Evolutionary conservation across 2,888 invertebrate species (phyloP).

Genomic region (Bellardia pandia): DNA sequence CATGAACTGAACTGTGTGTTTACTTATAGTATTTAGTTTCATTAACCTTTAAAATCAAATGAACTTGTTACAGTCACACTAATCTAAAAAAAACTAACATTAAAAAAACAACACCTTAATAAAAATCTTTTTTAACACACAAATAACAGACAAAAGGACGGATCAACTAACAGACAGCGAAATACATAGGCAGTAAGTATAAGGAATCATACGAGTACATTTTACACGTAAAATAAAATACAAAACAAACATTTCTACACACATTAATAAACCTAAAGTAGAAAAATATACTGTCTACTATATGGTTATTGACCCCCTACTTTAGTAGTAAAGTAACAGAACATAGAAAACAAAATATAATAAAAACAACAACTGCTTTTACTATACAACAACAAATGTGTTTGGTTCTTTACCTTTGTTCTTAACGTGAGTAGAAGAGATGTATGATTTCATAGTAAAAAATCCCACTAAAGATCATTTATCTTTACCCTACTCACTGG

Average conservation of each 20-base stretch:
- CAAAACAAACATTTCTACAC: neutral
- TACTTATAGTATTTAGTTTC: slow-evolving; percentile 17
- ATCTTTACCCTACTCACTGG: slow-evolving; percentile 15
- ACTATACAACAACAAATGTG: slow-evolving; percentile 5
- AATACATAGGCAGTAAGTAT: slow-evolving; percentile 4
- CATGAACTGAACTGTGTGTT: slow-evolving; percentile 25
- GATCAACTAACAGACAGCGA: slow-evolving; percentile 6
- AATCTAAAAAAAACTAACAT: slow-evolving; percentile 1
- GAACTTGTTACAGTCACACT: slow-evolving; percentile 29
- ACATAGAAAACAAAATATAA: neutral
- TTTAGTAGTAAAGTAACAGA: slow-evolving; percentile 32
- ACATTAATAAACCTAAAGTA: slow-evolving; percentile 8
- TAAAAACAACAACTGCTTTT: neutral
- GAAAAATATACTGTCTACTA: neutral
- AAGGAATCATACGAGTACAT: slow-evolving; percentile 11
- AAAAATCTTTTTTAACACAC: neutral
- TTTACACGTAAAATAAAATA: slow-evolving; percentile 31
- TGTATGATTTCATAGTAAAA: slow-evolving; percentile 37
- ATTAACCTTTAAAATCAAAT: slow-evolving; percentile 33
- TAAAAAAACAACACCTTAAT: neutral
- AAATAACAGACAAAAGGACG: neutral
- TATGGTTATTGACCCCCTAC: slow-evolving; percentile 49
- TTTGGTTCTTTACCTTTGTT: slow-evolving; percentile 31
- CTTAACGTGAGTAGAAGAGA: neutral
- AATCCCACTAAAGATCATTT: slow-evolving; percentile 39